phyloP scores from a whole-genome alignment of 64 coral and sea anemone genomes.

The Orbicella faveolata region DNA sequence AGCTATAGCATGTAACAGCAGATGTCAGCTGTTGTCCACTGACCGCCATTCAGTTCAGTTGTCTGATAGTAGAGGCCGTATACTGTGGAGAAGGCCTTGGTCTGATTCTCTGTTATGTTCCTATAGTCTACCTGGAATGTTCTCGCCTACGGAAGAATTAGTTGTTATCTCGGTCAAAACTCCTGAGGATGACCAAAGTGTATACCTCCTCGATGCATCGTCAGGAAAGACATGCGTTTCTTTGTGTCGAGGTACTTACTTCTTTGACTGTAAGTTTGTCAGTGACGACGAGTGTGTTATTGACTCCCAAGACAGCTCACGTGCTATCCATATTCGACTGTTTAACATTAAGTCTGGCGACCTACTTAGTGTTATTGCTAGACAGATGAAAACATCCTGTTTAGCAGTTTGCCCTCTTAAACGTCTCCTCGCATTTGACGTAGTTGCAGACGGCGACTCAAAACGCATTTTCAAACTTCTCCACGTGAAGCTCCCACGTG shows the following conservation, averaged over 20 bases:
- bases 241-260: background rate
- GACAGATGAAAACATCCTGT: background rate
- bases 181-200: too few species aligned
- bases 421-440: constrained; percentile 1
- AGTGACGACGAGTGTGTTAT: background rate
- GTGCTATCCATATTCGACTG: background rate
- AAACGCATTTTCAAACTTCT: background rate
- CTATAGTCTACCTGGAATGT: background rate
- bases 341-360: constrained; percentile 11
- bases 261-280: background rate
- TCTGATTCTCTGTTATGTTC: background rate
- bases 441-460: background rate
- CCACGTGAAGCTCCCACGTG: background rate
- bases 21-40: background rate
- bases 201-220: background rate
- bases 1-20: constrained; percentile 5
- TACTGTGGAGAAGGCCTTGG: background rate
- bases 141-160: constrained; percentile 6
- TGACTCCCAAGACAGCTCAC: background rate
- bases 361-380: background rate
- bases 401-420: background rate
- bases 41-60: background rate
- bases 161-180: background rate
- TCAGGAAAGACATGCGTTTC: background rate
- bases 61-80: background rate